These are phyloP conservation scores for Eumacrocentrus americanus DNA, from an alignment of 2,888 invertebrate genomes.

Conservation along the genomic window DNA sequence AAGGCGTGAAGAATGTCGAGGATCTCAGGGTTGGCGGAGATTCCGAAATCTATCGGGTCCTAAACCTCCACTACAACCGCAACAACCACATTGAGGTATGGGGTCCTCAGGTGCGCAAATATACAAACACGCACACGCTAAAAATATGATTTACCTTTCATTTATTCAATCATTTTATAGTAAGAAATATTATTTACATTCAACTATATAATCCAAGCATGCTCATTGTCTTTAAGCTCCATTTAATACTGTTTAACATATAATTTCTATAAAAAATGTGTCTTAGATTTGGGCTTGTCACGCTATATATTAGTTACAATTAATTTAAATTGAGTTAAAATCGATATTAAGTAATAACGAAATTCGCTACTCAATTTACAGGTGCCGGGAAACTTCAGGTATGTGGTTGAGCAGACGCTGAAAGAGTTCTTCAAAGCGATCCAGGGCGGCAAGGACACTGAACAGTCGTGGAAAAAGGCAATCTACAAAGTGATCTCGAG, in stretches of 20 bases:
- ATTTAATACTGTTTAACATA: too few species aligned
- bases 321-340: not conserved
- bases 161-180: too few species aligned
- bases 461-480: slow-evolving; percentile 99
- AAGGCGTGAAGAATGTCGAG: slow-evolving; percentile 91
- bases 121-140: slow-evolving; percentile 56
- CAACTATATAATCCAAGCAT: too few species aligned
- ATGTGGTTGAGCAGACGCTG: slow-evolving; percentile 96
- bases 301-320: too few species aligned
- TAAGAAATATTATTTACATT: too few species aligned
- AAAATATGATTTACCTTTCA: slow-evolving; percentile 27
- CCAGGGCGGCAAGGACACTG: slow-evolving; percentile 93
- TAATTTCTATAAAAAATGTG: too few species aligned
- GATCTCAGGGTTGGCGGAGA: slow-evolving; percentile 94
- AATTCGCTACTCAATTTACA: slow-evolving; percentile 59
- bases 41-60: slow-evolving; percentile 95
- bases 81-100: slow-evolving; percentile 95
- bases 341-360: too few species aligned
- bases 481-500: slow-evolving; percentile 99
- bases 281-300: too few species aligned
- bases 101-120: slow-evolving; percentile 71
- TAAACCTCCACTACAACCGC: slow-evolving; percentile 98
- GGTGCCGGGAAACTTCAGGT: slow-evolving; percentile 97
- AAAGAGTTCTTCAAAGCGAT: slow-evolving; percentile 99
- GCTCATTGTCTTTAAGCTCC: too few species aligned